These are phyloP conservation scores for Chaetodon trifascialis DNA, from an alignment of 2,113 vertebrate genomes.

Conservation along the genomic window DNA sequence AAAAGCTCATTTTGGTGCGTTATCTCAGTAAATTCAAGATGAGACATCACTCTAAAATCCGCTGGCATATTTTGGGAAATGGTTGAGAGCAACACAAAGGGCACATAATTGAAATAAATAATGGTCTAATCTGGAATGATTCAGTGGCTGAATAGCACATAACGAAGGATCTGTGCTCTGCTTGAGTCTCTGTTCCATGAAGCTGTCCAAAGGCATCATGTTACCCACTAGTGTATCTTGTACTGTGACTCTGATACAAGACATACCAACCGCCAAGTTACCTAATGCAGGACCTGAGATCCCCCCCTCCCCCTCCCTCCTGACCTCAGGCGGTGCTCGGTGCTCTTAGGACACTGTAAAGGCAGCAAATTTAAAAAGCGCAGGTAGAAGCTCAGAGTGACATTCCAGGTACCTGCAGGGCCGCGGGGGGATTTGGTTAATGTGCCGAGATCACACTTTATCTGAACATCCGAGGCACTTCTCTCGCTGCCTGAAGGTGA, in stretches of 20 bases:
- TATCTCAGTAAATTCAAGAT: background rate
- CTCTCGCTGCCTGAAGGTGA: conserved; percentile 41
- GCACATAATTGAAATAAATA: background rate
- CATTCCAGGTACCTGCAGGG: conserved; percentile 39
- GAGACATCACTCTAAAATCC: background rate
- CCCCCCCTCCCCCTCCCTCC: background rate
- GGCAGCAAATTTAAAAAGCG: conserved; percentile 34
- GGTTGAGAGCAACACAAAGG: background rate
- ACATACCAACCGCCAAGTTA: conserved; percentile 40
- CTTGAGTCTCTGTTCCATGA: conserved; percentile 32
- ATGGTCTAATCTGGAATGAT: conserved; percentile 11
- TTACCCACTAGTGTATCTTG: conserved; percentile 49
- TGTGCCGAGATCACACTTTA: conserved; percentile 51
- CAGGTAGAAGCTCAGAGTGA: conserved; percentile 50
- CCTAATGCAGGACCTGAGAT: conserved; percentile 52
- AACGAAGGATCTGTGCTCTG: conserved; percentile 11
- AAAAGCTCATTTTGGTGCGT: background rate
- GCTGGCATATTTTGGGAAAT: background rate
- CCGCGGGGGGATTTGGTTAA: conserved; percentile 37
- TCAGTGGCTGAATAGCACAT: background rate
- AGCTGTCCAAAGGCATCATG: conserved; percentile 49
- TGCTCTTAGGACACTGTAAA: conserved; percentile 26
- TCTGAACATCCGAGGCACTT: conserved; percentile 36
- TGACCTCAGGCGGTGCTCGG: background rate
- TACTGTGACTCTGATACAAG: conserved; percentile 40